Conservation (phyloP, 2,797 vertebrate genomes). For the Alcedo quadribrachys region DNA sequence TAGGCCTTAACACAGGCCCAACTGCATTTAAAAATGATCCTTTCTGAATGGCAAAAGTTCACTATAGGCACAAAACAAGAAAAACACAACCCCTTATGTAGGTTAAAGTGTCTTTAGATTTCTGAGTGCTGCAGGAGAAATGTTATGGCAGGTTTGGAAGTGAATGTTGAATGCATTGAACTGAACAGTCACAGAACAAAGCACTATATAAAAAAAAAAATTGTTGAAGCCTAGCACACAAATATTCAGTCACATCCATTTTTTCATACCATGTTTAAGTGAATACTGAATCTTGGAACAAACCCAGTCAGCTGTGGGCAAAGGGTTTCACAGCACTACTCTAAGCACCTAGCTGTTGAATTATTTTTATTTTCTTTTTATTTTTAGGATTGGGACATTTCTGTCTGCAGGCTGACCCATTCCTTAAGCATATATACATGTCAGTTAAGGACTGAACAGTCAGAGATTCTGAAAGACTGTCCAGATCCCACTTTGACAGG, state of each 20-base stretch:
- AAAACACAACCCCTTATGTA: background rate
- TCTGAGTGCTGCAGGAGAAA: background rate
- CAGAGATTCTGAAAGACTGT: background rate
- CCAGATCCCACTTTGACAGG: slow-evolving; percentile 31
- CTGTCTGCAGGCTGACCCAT: background rate
- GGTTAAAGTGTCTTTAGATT: background rate
- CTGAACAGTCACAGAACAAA: background rate
- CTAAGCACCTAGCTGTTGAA: background rate
- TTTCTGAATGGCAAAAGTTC: background rate
- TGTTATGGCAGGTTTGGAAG: background rate
- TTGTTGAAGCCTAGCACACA: background rate
- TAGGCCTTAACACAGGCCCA: background rate
- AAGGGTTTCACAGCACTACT: background rate
- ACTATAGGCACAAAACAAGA: background rate
- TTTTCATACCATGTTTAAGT: background rate
- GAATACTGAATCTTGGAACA: background rate
- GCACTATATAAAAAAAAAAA: background rate
- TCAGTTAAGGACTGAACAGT: slow-evolving; percentile 21
- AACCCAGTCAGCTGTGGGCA: background rate
- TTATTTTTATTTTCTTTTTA: too few relatives aligned
- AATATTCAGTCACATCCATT: background rate
- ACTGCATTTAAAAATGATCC: background rate
- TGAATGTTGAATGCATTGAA: background rate
- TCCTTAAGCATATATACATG: background rate
- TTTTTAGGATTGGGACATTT: background rate